Percentiles rank a stretch among this genome's conserved stretches.
Conservation (phyloP, 2,797 vertebrate genomes). For the Darevskia nairensis region DNA sequence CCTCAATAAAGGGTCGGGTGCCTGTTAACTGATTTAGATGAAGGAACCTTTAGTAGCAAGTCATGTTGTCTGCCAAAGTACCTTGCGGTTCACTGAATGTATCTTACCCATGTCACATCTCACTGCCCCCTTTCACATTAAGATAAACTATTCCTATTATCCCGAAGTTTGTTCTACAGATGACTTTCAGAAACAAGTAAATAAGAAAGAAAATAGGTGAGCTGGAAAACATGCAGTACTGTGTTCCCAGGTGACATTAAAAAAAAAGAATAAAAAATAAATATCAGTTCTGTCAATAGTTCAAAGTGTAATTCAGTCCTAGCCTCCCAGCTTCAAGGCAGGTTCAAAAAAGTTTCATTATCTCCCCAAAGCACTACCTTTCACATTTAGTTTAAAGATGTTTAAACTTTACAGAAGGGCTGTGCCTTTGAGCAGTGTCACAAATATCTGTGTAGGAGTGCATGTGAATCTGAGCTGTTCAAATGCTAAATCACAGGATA, state of each 20-base stretch:
- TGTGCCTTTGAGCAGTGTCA: background rate
- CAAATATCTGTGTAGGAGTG: background rate
- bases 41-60: background rate
- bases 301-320: background rate
- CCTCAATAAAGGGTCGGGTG: background rate
- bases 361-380: background rate
- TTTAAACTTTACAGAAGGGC: background rate
- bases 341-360: background rate
- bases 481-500: background rate
- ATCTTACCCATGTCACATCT: background rate
- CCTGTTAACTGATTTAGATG: background rate
- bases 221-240: slow-evolving; percentile 8
- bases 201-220: background rate
- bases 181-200: background rate
- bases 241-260: background rate
- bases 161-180: background rate
- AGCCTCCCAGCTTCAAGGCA: slow-evolving; percentile 1
- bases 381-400: background rate
- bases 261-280: background rate
- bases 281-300: background rate
- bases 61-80: background rate
- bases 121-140: background rate
- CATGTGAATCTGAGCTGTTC: background rate
- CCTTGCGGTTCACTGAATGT: background rate
- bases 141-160: background rate